These are phyloP conservation scores for Zaprionus africanus DNA, from an alignment of 1,140 invertebrate species.

Conservation along the genomic window DNA sequence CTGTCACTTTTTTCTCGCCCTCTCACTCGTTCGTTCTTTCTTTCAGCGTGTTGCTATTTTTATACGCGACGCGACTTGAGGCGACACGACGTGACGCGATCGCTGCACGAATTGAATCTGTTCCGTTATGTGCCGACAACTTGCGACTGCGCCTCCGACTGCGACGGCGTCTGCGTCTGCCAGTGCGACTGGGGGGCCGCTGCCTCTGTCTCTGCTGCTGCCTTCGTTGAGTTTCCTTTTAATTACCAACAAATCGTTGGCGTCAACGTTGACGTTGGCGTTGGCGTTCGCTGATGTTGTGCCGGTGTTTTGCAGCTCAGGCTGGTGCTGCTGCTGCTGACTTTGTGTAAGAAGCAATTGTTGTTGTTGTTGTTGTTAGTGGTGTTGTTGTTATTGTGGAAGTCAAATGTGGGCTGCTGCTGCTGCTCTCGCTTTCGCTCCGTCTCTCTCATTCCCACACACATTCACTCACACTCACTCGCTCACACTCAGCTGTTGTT, in stretches of 20 bases:
- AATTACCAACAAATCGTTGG: conserved; percentile 70
- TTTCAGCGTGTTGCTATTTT: conserved; percentile 67
- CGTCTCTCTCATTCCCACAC: conserved; percentile 42
- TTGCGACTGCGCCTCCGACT: conserved; percentile 4
- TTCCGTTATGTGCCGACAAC: conserved; percentile 42
- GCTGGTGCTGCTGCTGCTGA: conserved; percentile 27
- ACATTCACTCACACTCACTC: conserved; percentile 23
- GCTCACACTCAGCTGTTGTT: conserved; percentile 40
- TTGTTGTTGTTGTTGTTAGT: conserved; percentile 35
- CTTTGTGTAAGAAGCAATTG: conserved; percentile 31
- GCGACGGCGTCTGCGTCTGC: conserved; percentile 1
- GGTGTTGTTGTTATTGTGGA: conserved; percentile 40
- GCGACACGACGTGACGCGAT: conserved; percentile 35
- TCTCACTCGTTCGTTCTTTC: conserved; percentile 13
- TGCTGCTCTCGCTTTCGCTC: conserved; percentile 22
- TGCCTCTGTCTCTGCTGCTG: conserved; percentile 16
- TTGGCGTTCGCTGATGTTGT: conserved; percentile 31
- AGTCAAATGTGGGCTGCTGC: conserved; percentile 51
- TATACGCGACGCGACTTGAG: conserved; percentile 37
- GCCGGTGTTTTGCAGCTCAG: conserved; percentile 55
- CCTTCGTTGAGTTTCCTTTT: conserved; percentile 60
- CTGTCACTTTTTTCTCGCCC: not conserved
- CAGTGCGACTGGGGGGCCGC: conserved; percentile 18
- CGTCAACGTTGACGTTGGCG: conserved; percentile 18
- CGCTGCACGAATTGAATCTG: conserved; percentile 63